Percentiles rank a stretch among this genome's conserved stretches.
phyloP scores from a whole-genome alignment of 2,888 invertebrate genomes.

The Exephanes ischioxanthus region DNA sequence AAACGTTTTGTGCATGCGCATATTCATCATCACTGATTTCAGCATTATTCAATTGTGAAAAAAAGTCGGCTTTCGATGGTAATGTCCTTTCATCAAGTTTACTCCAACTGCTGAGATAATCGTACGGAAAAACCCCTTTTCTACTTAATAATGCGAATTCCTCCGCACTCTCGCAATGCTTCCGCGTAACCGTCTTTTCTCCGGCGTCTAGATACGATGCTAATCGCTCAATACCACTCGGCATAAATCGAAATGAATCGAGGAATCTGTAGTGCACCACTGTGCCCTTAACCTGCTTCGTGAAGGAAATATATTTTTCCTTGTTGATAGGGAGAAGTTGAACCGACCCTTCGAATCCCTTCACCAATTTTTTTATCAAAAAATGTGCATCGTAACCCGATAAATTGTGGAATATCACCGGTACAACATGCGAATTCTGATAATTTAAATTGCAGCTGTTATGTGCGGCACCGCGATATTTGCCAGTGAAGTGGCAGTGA shows the following conservation, averaged over 20 bases:
- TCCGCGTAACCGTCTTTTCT: neutral
- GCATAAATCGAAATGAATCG: slow-evolving; percentile 68
- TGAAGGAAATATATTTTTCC: slow-evolving; percentile 27
- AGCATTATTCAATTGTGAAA: slow-evolving; percentile 65
- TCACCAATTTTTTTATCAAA: slow-evolving; percentile 68
- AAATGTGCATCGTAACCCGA: slow-evolving; percentile 74
- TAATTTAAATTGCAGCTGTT: slow-evolving; percentile 68
- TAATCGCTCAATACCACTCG: slow-evolving; percentile 28
- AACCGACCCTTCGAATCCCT: slow-evolving; percentile 62
- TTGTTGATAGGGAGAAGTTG: slow-evolving; percentile 67
- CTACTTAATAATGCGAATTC: slow-evolving; percentile 66
- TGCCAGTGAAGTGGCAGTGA: slow-evolving; percentile 31
- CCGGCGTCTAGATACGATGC: slow-evolving; percentile 20
- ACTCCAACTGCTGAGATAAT: slow-evolving; percentile 72
- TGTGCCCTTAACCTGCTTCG: slow-evolving; percentile 73
- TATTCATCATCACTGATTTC: slow-evolving; percentile 65
- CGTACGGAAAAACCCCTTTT: slow-evolving; percentile 80
- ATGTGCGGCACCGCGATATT: slow-evolving; percentile 66
- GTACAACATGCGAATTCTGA: slow-evolving; percentile 70
- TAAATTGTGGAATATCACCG: slow-evolving; percentile 49
- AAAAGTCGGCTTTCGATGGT: slow-evolving; percentile 69
- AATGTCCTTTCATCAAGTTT: slow-evolving; percentile 65
- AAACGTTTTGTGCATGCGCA: slow-evolving; percentile 26
- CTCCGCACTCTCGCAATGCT: neutral
- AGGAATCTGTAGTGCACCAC: slow-evolving; percentile 56